A percentile compares a stretch with the other conserved stretches of the same genome.
phyloP scores from a whole-genome alignment of 2,888 invertebrate genomes.

The Scaptodrosophila latifasciaeformis region DNA sequence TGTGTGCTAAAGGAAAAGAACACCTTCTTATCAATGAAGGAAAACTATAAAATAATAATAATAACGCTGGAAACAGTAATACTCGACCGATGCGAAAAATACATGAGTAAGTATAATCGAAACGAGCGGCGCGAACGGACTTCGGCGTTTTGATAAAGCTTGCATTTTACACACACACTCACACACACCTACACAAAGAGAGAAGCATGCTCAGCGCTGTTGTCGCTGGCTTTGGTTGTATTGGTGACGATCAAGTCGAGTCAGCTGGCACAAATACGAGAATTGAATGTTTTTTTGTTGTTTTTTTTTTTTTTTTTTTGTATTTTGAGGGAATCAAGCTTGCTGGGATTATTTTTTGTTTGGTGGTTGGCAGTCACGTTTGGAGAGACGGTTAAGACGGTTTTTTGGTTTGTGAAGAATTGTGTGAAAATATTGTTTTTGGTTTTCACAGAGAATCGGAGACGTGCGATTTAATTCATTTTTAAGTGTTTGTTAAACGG shows the following conservation, averaged over 20 bases:
- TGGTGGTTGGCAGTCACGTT: conserved; percentile 57
- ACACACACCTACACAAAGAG: conserved; percentile 9
- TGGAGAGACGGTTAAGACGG: conserved; percentile 51
- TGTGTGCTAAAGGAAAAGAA: too few species aligned
- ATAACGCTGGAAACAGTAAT: conserved; percentile 47
- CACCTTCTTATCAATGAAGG: conserved; percentile 55
- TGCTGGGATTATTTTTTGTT: conserved; percentile 56
- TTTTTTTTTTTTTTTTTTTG: not conserved
- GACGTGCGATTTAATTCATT: too few species aligned
- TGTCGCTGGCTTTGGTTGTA: conserved; percentile 51
- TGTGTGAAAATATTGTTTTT: not conserved
- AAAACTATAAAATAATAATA: conserved; percentile 59
- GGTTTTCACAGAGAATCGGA: not conserved
- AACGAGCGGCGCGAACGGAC: conserved; percentile 37
- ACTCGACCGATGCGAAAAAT: conserved; percentile 49
- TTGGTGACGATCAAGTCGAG: conserved; percentile 9
- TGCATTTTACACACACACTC: conserved; percentile 26
- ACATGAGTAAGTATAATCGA: conserved; percentile 25
- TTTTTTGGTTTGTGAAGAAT: conserved; percentile 34
- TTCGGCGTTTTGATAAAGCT: conserved; percentile 50
- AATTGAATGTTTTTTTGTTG: too few species aligned
- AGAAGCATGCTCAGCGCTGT: conserved; percentile 38
- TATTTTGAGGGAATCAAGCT: conserved; percentile 44
- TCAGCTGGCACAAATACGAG: conserved; percentile 30
- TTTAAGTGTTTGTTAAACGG: conserved; percentile 17